Conservation (phyloP, 53 echinoderm and acorn worm species). For the Zoroaster sp. region DNA sequence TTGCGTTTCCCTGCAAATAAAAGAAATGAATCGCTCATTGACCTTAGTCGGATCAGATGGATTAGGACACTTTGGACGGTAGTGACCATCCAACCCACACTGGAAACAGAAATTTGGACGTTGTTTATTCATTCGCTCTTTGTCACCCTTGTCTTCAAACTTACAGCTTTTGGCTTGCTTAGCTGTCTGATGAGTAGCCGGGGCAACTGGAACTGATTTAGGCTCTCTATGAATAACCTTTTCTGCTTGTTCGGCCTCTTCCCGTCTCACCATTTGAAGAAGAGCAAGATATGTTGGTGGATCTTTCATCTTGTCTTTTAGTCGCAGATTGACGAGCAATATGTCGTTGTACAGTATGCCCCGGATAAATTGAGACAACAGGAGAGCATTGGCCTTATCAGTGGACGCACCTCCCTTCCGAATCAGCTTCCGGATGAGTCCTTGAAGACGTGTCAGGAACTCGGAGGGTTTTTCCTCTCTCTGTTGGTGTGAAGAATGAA, state of each 20-base stretch:
- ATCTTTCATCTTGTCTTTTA: background rate
- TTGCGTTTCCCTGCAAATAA: constrained; percentile 53
- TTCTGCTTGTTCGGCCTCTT: background rate
- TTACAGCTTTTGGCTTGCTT: background rate
- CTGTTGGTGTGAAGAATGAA: constrained; percentile 43
- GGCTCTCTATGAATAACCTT: background rate
- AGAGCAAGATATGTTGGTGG: constrained; percentile 32
- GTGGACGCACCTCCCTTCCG: background rate
- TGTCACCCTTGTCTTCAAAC: background rate
- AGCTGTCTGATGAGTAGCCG: background rate
- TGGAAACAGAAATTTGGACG: background rate
- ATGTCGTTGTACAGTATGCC: constrained; percentile 41
- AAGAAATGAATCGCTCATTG: constrained; percentile 37
- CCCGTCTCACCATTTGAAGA: background rate
- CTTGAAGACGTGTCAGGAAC: constrained; percentile 41
- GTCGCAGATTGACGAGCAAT: constrained; percentile 21
- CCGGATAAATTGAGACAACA: constrained; percentile 42
- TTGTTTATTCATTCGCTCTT: background rate
- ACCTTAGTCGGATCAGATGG: background rate
- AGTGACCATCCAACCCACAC: constrained; percentile 56
- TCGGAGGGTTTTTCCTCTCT: constrained; percentile 30
- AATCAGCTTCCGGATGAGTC: background rate
- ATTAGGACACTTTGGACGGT: constrained; percentile 36
- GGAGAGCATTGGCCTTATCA: constrained; percentile 13
- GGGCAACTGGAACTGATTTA: background rate